phyloP scores from a whole-genome alignment of 2,797 vertebrate species.

The Salmo trutta region DNA sequence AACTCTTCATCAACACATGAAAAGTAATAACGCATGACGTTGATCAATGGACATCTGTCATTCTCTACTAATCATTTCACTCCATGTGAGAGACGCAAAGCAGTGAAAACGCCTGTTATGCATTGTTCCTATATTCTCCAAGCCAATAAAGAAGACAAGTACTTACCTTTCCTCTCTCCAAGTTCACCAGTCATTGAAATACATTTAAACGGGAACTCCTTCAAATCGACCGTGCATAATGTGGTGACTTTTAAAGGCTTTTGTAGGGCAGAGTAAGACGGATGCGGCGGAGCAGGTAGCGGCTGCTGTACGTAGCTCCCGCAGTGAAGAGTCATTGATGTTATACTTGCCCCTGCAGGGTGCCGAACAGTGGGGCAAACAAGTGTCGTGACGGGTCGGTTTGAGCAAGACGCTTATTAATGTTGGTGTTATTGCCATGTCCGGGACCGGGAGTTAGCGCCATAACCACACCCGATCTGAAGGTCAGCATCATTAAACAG shows the following conservation, averaged over 20 bases:
- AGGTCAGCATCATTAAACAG: conserved; percentile 52
- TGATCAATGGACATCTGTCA: neutral
- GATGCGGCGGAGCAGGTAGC: conserved; percentile 35
- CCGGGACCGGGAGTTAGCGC: conserved; percentile 50
- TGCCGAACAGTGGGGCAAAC: conserved; percentile 58
- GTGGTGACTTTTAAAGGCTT: conserved; percentile 36
- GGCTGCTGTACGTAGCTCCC: conserved; percentile 55
- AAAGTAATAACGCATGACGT: neutral
- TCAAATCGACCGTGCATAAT: conserved; percentile 22
- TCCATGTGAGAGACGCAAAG: neutral
- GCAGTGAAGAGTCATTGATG: conserved; percentile 65
- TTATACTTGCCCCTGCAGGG: conserved; percentile 64
- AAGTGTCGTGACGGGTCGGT: conserved; percentile 64
- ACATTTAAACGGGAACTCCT: neutral
- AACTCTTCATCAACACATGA: neutral
- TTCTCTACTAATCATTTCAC: neutral
- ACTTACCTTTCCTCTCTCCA: conserved; percentile 57
- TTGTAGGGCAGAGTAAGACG: conserved; percentile 24
- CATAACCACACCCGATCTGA: conserved; percentile 63
- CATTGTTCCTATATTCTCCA: neutral
- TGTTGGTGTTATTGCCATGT: conserved; percentile 68
- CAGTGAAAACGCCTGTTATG: neutral
- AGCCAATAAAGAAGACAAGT: neutral
- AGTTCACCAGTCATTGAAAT: conserved; percentile 8
- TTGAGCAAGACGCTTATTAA: conserved; percentile 71